These are phyloP conservation scores for Motacilla tschutschensis DNA, from an alignment of 2,113 vertebrate species.

Conservation along the genomic window DNA sequence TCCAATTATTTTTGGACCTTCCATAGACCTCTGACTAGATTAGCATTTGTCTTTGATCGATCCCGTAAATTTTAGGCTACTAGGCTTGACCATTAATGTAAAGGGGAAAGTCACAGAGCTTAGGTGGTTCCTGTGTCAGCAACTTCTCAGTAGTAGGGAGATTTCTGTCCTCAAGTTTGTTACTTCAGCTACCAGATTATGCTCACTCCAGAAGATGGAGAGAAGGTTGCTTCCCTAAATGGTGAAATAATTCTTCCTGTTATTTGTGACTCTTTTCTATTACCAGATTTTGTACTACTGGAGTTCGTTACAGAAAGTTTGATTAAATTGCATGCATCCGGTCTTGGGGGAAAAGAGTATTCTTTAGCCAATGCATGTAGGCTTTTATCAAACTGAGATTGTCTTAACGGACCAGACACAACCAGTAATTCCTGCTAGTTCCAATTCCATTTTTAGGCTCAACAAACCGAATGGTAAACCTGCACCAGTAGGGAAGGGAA, in stretches of 20 bases:
- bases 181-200: background rate
- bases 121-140: background rate
- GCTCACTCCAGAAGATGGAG: background rate
- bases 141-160: background rate
- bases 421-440: background rate
- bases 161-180: background rate
- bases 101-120: background rate
- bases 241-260: background rate
- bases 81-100: background rate
- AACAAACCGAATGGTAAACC: background rate
- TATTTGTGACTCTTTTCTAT: background rate
- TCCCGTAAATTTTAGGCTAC: background rate
- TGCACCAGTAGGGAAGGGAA: background rate
- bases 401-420: background rate
- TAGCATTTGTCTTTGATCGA: background rate
- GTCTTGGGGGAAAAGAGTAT: background rate
- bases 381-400: background rate
- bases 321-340: background rate
- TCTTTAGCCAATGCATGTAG: background rate
- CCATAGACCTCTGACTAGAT: background rate
- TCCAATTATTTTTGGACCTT: background rate
- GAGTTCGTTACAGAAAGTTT: background rate
- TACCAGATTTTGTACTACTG: background rate
- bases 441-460: too few species aligned
- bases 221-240: background rate